Evolutionary conservation across 2,797 vertebrate genomes (phyloP), one percentile per base, ranked within the genome.

Genomic region (Ceryle rudis): DNA sequence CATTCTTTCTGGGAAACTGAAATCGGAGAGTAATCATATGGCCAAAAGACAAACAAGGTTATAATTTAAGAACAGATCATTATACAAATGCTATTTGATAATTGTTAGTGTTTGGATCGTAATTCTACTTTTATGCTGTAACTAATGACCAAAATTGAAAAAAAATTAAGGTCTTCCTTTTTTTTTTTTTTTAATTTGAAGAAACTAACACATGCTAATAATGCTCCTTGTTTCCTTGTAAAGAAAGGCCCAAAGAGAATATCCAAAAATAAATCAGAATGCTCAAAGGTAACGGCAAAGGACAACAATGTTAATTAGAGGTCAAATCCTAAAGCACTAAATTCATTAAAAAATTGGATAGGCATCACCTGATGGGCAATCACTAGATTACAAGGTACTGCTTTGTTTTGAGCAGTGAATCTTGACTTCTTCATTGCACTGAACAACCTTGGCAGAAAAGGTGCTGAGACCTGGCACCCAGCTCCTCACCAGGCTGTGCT

Each of bases 231-330:
- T 69, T 84, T 88, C 77, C 37, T 62, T 82, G 47, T 57, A 80
- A 89, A 90, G 49, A 55, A 90, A 86, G 29, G 6, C 44, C 83
- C 49, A 51, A 82, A 84, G 83, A 85, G 86, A 90, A 79, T 91
- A 93, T 28, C 70, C 67, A 78, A 86, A 95, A 92, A 84, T 93
- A 94, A 89, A 89, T 6, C 26, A n/a, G 69, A 95, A 39, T 54
- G 55, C 66, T 89, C 60, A 79, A 90, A 95, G 81, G 78, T 70
- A 94, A 81, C 19, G 92, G 39, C 39, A 92, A 89, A 94, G 88
- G 94, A 79, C 91, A 93, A 13, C 15, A 33, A 71, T 82, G 90
- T 95, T 97, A 97, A 96, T 95, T 95, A 39, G 67, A 95, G 95
- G 94, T 95, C 91, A 94, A 77, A 83, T 89, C 90, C 71, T 93